Conservation (phyloP, 2,888 invertebrate species). For the Torymus tubicola region DNA sequence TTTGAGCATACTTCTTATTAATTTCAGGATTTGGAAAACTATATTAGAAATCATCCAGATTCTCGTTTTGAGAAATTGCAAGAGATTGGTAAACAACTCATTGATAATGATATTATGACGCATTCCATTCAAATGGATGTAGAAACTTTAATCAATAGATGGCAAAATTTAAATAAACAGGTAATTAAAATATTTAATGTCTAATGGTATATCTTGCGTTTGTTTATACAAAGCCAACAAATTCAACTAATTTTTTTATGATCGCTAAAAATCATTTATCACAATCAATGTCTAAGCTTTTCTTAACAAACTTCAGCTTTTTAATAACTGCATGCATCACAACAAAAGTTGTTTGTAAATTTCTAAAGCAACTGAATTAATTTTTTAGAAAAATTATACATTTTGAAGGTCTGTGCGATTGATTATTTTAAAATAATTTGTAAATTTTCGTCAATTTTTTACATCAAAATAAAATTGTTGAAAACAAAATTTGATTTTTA, state of each 20-base stretch:
- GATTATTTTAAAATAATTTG: too few species aligned
- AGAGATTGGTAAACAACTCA: constrained; percentile 85
- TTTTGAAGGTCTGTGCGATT: too few species aligned
- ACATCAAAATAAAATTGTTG: too few species aligned
- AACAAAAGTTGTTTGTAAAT: constrained; percentile 4
- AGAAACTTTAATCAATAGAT: constrained; percentile 81
- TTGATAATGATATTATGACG: constrained; percentile 86
- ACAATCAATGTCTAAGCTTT: constrained; percentile 32
- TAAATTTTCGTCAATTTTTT: too few species aligned
- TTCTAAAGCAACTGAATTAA: not conserved
- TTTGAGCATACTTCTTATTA: not conserved
- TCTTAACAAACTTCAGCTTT: constrained; percentile 35
- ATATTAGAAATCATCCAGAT: constrained; percentile 85
- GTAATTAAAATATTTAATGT: constrained; percentile 71
- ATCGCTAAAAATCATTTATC: constrained; percentile 8
- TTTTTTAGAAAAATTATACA: too few species aligned
- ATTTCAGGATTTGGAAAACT: constrained; percentile 88
- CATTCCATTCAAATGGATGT: constrained; percentile 83
- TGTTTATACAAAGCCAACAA: not conserved
- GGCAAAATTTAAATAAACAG: constrained; percentile 84
- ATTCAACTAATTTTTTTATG: constrained; percentile 10
- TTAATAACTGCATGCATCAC: constrained; percentile 42
- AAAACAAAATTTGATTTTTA: too few species aligned
- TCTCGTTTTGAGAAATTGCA: constrained; percentile 85
- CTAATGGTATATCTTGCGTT: not conserved